phyloP scores from a whole-genome alignment of 2,888 invertebrate genomes.

The Odontocolon sp. region DNA sequence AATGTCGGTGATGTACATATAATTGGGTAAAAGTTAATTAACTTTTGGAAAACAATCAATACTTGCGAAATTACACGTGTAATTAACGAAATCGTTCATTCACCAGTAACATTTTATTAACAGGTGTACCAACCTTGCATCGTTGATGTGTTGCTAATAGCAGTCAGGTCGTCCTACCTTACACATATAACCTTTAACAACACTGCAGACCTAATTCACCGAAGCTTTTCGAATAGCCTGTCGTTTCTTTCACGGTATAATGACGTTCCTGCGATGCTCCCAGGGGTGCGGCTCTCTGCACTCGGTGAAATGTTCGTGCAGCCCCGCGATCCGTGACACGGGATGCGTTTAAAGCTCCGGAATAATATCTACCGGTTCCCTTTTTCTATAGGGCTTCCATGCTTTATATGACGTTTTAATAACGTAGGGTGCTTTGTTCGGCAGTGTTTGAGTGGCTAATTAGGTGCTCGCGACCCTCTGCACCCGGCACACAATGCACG shows the following conservation, averaged over 20 bases:
- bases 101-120: no score
- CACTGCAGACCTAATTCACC: constrained; percentile 26
- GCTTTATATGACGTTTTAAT: constrained; percentile 73
- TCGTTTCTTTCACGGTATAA: constrained; percentile 3
- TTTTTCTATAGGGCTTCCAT: constrained; percentile 35
- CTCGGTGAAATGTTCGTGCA: not conserved
- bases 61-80: no score
- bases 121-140: no score
- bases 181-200: not conserved
- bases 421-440: constrained; percentile 71
- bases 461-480: constrained; percentile 71
- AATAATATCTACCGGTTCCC: constrained; percentile 47
- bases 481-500: constrained; percentile 67
- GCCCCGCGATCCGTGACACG: not conserved
- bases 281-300: not conserved
- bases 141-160: not conserved
- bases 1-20: no score
- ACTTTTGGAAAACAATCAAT: no score
- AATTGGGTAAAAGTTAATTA: no score
- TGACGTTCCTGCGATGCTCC: not conserved
- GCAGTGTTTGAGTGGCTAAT: constrained; percentile 76
- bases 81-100: no score
- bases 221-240: constrained; percentile 30
- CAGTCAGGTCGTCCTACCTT: not conserved
- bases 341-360: constrained; percentile 34